Conservation (phyloP, 2,797 vertebrate genomes). For the Tolypeutes matacus region DNA sequence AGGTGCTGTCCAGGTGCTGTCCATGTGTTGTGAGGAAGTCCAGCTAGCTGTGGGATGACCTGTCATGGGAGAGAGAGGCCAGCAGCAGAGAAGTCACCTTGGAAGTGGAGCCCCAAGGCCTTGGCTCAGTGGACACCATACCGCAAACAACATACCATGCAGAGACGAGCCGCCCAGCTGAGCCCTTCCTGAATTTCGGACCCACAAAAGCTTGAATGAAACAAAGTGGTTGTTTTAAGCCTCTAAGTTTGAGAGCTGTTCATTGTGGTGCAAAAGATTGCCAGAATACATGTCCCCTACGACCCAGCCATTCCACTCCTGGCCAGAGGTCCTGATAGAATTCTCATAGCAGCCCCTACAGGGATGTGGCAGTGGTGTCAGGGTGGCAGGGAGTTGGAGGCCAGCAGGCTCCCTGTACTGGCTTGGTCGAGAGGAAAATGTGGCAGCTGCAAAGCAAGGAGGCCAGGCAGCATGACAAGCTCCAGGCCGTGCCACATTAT, state of each 20-base stretch:
- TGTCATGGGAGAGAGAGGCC: neutral
- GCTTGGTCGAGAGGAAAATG: neutral
- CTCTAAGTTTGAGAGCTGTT: neutral
- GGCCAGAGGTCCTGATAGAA: neutral
- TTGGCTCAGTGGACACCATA: neutral
- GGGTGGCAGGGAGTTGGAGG: neutral
- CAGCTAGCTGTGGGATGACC: neutral
- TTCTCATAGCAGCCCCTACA: neutral
- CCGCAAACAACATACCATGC: no score
- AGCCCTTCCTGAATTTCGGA: slow-evolving; percentile 16
- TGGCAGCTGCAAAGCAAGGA: neutral
- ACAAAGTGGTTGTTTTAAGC: neutral
- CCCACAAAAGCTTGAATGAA: neutral
- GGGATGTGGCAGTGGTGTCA: neutral
- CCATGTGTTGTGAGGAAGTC: neutral
- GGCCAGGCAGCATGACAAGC: neutral
- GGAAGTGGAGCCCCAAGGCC: neutral
- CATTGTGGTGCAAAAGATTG: neutral
- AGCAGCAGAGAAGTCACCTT: neutral
- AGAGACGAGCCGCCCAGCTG: neutral
- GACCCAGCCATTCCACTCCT: neutral
- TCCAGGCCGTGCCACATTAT: neutral
- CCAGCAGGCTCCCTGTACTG: neutral
- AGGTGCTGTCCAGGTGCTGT: neutral
- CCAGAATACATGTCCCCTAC: neutral